Evolutionary conservation across 2,113 vertebrate genomes (phyloP).

Genomic region (Lamprotornis superbus): DNA sequence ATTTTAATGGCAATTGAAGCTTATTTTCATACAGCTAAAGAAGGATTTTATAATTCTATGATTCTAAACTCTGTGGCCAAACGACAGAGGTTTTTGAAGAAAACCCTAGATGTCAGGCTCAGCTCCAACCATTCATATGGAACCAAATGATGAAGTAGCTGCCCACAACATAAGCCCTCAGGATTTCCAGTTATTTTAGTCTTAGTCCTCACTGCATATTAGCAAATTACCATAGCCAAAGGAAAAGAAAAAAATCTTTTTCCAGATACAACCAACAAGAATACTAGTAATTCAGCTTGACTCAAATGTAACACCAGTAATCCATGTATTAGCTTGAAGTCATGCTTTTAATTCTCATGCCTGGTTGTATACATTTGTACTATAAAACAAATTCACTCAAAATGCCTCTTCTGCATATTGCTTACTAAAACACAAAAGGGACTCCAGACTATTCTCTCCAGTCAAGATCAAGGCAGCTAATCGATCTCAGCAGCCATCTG

Average conservation of each 20-base stretch:
- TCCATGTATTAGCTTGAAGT: neutral
- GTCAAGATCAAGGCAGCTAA: neutral
- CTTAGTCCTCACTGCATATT: neutral
- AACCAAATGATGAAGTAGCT: neutral
- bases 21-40: neutral
- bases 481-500: neutral
- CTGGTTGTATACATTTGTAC: neutral
- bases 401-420: neutral
- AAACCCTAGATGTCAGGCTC: neutral
- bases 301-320: neutral
- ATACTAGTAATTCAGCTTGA: neutral
- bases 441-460: neutral
- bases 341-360: neutral
- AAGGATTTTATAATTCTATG: neutral
- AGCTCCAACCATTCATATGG: neutral
- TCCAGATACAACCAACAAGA: neutral
- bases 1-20: neutral
- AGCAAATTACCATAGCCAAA: neutral
- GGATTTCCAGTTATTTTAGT: neutral
- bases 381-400: neutral
- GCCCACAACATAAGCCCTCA: fast-evolving
- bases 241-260: neutral
- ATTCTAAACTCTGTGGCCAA: neutral
- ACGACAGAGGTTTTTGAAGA: neutral
- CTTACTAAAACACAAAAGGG: neutral